Evolutionary conservation across 2,113 vertebrate species (phyloP).

Genomic region (Meles meles): DNA sequence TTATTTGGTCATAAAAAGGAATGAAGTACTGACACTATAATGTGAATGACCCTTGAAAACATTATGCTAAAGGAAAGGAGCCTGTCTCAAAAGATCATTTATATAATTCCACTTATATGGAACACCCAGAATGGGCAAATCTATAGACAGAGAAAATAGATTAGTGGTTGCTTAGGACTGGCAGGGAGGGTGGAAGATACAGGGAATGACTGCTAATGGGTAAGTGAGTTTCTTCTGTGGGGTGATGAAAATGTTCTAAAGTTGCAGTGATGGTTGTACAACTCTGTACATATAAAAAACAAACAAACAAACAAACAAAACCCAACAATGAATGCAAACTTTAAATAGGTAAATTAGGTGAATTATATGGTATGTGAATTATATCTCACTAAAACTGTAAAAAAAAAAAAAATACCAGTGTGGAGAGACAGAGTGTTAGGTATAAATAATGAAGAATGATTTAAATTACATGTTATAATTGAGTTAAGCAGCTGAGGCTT

Average conservation of each 20-base stretch:
- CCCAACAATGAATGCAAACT: not conserved
- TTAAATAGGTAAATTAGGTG: not conserved
- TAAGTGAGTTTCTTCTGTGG: not conserved
- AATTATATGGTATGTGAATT: not conserved
- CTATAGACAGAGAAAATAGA: not conserved
- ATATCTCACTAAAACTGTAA: not conserved
- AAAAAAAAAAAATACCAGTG: not conserved
- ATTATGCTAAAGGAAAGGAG: not conserved
- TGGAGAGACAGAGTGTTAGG: not conserved
- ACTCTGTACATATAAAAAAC: not conserved
- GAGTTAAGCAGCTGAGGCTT: not conserved
- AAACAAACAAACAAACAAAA: not conserved
- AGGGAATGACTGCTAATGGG: not conserved
- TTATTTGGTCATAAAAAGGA: constrained; percentile 15
- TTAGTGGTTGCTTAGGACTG: not conserved
- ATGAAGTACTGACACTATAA: not conserved
- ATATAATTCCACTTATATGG: not conserved
- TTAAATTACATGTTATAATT: not conserved
- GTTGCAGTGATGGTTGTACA: not conserved
- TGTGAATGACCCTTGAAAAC: not conserved
- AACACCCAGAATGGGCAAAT: not conserved
- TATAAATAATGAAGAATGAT: not conserved
- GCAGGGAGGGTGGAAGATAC: not conserved
- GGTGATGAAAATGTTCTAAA: not conserved
- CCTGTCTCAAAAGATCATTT: not conserved